phyloP scores from a whole-genome alignment of 1,140 invertebrate genomes.

The Drosophila malerkotliana region DNA sequence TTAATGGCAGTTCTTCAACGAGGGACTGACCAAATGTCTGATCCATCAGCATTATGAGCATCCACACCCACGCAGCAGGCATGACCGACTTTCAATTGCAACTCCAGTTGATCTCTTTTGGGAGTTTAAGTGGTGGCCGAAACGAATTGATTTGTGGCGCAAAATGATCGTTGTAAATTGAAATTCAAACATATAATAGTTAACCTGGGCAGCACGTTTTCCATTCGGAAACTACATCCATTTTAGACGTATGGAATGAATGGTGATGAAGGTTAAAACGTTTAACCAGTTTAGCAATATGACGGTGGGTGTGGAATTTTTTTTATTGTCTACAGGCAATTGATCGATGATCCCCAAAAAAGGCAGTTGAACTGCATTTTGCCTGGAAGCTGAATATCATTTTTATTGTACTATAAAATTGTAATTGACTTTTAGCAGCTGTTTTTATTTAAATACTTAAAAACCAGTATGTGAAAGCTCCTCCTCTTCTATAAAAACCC shows the following conservation, averaged over 20 bases:
- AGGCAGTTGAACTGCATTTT: conserved; percentile 10
- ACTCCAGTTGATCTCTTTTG: conserved; percentile 17
- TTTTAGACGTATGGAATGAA: conserved; percentile 17
- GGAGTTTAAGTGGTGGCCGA: conserved; percentile 20
- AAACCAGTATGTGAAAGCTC: too few relatives aligned
- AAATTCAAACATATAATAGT: conserved; percentile 60
- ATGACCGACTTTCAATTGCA: conserved; percentile 41
- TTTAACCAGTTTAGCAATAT: conserved; percentile 28
- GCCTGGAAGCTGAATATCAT: conserved; percentile 2
- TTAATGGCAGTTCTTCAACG: neutral
- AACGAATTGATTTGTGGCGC: conserved; percentile 53
- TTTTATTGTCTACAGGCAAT: conserved; percentile 17
- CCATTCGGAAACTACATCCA: conserved; percentile 14
- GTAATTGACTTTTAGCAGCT: conserved; percentile 20
- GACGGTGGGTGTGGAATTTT: conserved; percentile 38
- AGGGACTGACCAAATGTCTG: conserved; percentile 7
- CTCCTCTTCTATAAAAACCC: conserved; percentile 27
- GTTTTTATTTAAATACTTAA: neutral
- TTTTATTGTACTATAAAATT: neutral
- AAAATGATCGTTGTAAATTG: conserved; percentile 56
- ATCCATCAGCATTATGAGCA: conserved; percentile 35
- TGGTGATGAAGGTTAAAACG: conserved; percentile 30
- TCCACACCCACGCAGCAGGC: conserved; percentile 46
- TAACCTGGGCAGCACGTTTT: conserved; percentile 39
- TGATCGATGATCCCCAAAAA: conserved; percentile 20